Percentiles rank a stretch among this genome's conserved stretches.
Evolutionary conservation across 2,113 vertebrate species (phyloP).

Genomic region (Mirounga angustirostris): DNA sequence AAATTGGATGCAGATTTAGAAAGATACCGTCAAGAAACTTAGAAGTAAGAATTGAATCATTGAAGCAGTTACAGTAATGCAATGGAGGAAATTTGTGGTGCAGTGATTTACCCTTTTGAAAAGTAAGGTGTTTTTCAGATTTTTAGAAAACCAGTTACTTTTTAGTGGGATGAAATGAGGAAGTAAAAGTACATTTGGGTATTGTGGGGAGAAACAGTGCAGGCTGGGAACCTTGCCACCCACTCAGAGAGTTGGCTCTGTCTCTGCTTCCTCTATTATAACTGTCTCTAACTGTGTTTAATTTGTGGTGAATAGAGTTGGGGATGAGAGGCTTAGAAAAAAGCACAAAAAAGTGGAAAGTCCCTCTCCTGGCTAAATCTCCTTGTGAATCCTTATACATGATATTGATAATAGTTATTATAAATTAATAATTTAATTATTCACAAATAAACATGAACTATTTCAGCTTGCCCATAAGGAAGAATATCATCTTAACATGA

Average conservation of each 20-base stretch:
- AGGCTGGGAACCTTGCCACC: slow-evolving; percentile 65
- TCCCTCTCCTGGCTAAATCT: not conserved
- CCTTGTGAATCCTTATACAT: not conserved
- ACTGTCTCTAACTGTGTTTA: slow-evolving; percentile 55
- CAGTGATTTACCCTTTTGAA: slow-evolving; percentile 44
- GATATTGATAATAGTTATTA: not conserved
- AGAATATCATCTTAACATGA: slow-evolving; percentile 34
- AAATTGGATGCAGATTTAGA: slow-evolving; percentile 45
- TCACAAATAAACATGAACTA: slow-evolving; percentile 52
- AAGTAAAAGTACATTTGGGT: slow-evolving; percentile 65
- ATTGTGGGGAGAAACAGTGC: slow-evolving; percentile 39
- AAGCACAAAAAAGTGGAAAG: not conserved
- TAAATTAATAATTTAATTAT: slow-evolving; percentile 40
- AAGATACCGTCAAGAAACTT: slow-evolving; percentile 18
- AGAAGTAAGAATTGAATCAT: slow-evolving; percentile 42
- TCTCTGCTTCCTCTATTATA: slow-evolving; percentile 55
- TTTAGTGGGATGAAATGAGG: slow-evolving; percentile 63
- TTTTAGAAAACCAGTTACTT: slow-evolving; percentile 64
- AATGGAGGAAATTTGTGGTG: not conserved
- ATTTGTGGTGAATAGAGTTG: slow-evolving; percentile 7
- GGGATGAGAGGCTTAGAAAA: slow-evolving; percentile 40
- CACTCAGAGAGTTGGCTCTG: slow-evolving; percentile 39
- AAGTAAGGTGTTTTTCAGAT: slow-evolving; percentile 40
- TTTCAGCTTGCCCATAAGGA: slow-evolving; percentile 26
- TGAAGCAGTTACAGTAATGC: slow-evolving; percentile 15